These are phyloP conservation scores for Pecten maximus DNA, from an alignment of 2,888 invertebrate genomes.

Conservation along the genomic window DNA sequence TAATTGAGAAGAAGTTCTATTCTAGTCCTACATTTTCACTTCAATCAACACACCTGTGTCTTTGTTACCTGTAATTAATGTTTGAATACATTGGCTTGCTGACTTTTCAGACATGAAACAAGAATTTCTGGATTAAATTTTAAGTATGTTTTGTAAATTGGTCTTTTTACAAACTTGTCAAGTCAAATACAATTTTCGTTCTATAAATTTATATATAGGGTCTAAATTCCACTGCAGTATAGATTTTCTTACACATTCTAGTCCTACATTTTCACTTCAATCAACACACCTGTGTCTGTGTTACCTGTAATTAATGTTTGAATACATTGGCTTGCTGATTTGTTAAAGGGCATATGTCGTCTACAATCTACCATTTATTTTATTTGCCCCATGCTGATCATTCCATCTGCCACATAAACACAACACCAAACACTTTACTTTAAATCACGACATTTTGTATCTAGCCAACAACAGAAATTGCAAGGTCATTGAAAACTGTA, in stretches of 20 bases:
- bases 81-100: neutral
- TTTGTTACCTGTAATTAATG: constrained; percentile 5
- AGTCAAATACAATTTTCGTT: neutral
- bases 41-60: neutral
- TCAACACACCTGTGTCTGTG: neutral
- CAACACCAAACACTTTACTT: neutral
- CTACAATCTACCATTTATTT: neutral
- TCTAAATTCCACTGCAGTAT: neutral
- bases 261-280: neutral
- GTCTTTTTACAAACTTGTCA: too few relatives aligned
- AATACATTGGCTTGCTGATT: neutral
- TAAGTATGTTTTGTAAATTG: too few relatives aligned
- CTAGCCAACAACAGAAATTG: neutral
- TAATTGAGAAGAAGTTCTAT: too few relatives aligned
- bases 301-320: neutral
- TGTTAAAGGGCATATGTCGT: neutral
- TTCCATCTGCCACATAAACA: neutral
- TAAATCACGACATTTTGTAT: neutral
- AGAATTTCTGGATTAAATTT: too few relatives aligned
- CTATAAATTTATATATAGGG: neutral
- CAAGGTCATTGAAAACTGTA: neutral
- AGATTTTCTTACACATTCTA: neutral
- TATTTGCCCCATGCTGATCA: neutral
- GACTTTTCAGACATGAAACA: too few relatives aligned
- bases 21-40: neutral